A percentile compares a stretch with the other conserved stretches of the same genome.
Evolutionary conservation across 1,140 invertebrate species (phyloP).

Genomic region (Sinonovacula constricta): DNA sequence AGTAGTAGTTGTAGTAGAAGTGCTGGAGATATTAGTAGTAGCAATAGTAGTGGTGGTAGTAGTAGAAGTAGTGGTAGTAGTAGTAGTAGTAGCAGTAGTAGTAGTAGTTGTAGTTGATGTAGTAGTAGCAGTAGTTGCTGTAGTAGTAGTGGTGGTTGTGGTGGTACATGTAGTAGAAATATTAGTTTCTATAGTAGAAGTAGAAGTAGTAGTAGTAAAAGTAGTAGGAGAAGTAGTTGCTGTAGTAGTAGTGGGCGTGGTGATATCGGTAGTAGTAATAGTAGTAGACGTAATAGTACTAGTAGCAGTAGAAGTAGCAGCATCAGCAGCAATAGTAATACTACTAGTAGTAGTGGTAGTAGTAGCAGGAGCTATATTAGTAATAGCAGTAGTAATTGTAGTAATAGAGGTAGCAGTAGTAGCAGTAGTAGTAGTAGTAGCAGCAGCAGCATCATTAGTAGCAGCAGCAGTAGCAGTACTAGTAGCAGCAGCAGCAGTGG

Average conservation of each 20-base stretch:
- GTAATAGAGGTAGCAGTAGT: constrained; percentile 6
- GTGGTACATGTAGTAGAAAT: neutral
- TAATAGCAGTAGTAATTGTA: constrained; percentile 3
- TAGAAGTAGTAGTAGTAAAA: too few species aligned
- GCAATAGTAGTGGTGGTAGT: constrained; percentile 10
- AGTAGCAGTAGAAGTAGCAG: constrained; percentile 32
- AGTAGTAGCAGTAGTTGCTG: constrained; percentile 21
- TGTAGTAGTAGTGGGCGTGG: constrained; percentile 26
- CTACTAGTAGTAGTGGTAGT: constrained; percentile 14
- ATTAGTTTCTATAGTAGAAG: neutral
- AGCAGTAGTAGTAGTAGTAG: constrained; percentile 15
- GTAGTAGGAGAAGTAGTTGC: too few species aligned
- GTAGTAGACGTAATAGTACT: constrained; percentile 13
- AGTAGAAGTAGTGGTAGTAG: constrained; percentile 6
- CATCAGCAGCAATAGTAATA: constrained; percentile 6
- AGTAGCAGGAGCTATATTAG: constrained; percentile 4
- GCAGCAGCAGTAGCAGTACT: too few species aligned
- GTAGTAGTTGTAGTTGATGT: constrained; percentile 19
- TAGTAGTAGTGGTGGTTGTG: too few species aligned
- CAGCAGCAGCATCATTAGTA: too few species aligned
- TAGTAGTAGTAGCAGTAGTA: constrained; percentile 22
- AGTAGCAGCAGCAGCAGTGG: neutral
- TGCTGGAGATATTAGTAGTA: constrained; percentile 7
- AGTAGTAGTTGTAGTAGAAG: constrained; percentile 4
- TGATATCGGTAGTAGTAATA: constrained; percentile 20